A percentile compares a stretch with the other conserved stretches of the same genome.
phyloP scores from a whole-genome alignment of 2,113 vertebrate species.

The Grus americana region DNA sequence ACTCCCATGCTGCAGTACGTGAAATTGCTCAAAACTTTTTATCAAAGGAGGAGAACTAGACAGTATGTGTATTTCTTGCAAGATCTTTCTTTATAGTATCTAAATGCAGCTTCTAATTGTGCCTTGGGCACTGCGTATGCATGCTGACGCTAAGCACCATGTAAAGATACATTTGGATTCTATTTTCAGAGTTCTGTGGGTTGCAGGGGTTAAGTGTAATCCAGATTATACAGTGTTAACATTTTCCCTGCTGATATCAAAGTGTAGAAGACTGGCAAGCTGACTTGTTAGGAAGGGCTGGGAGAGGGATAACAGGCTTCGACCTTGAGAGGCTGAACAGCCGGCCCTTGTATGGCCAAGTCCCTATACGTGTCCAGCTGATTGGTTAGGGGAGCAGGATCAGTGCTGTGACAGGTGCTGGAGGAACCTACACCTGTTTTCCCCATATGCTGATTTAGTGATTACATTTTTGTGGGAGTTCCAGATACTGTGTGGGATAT shows the following conservation, averaged over 20 bases:
- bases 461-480: conserved; percentile 77
- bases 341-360: conserved; percentile 82
- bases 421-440: conserved; percentile 80
- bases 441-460: conserved; percentile 80
- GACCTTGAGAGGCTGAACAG: conserved; percentile 73
- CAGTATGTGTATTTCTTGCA: neutral
- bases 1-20: neutral
- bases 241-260: conserved; percentile 69
- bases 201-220: conserved; percentile 51
- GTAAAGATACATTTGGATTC: neutral
- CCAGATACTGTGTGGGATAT: conserved; percentile 71
- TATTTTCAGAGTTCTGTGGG: conserved; percentile 5
- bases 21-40: neutral
- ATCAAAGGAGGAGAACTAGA: neutral
- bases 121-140: neutral
- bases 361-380: conserved; percentile 57
- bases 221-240: conserved; percentile 57
- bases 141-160: neutral
- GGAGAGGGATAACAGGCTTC: conserved; percentile 62
- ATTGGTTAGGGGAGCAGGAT: conserved; percentile 68
- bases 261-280: conserved; percentile 59
- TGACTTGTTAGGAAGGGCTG: conserved; percentile 52
- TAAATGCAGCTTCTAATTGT: neutral
- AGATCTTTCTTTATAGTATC: neutral
- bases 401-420: conserved; percentile 75